Evolutionary conservation across 2,797 vertebrate species (phyloP), one percentile per base, ranked within the genome.

Genomic region (Urophycis tenuis): DNA sequence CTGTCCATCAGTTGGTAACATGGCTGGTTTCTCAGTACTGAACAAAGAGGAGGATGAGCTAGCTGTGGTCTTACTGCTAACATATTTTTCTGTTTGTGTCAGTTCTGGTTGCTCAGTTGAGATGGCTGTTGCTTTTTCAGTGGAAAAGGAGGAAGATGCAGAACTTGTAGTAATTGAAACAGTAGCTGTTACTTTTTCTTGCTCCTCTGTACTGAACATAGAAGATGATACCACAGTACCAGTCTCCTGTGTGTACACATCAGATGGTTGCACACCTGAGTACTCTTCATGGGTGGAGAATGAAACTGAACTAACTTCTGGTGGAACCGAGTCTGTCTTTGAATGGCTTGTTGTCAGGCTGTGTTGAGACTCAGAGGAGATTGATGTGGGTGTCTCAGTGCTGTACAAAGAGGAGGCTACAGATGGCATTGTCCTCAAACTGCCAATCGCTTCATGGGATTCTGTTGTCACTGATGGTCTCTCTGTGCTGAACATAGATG

Each of bases 181-280:
- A 2, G 60, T 6, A 67, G 5, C 60, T n/a, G 25, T 6, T 67
- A 4, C 22, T 9, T 67, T 60, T 60, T 2, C 60, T 67, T 2
- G 19, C 25, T 67, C 60, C 60, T 6, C 14, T 17, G 79, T 77
- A 8, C 73, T 84, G 0, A 7, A 29, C 0, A 77, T n/a, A 0
- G 30, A 17, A 15, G 77, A 77, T 0, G 36, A 71, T 32, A 3
- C 0, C 5, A 39, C n/a, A 14, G 31, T 36, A 36, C 7, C 6
- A 12, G 74, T 71, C 3, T 49, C 70, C 1, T 19, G 0, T 25
- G 36, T 71, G 19, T 75, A 78, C 22, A 77, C 71, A 0, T 77
- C 78, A 60, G 39, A 1, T 0, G 73, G 81, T 15, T 30, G 25
- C 72, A 81, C 79, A 39, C 80, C 79, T 75, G 88, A 88, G 5